These are phyloP conservation scores for Lycophotia porphyrea DNA, from an alignment of 2,888 invertebrate genomes.

Conservation along the genomic window DNA sequence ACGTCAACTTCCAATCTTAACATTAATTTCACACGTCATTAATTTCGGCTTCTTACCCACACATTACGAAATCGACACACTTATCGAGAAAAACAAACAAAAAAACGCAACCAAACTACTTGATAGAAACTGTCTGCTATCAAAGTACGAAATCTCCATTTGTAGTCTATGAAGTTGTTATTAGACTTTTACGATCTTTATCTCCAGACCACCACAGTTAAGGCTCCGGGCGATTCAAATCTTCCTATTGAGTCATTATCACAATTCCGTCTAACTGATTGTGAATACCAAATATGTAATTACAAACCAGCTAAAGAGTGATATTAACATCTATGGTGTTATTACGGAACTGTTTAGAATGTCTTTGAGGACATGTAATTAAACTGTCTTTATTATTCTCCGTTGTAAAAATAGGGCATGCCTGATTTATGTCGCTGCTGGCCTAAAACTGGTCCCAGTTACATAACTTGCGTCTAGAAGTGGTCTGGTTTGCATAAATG, in stretches of 20 bases:
- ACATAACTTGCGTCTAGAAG: conserved; percentile 65
- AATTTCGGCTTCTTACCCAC: conserved; percentile 50
- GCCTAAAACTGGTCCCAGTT: conserved; percentile 54
- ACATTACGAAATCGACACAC: conserved; percentile 60
- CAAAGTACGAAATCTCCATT: conserved; percentile 70
- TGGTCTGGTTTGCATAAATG: conserved; percentile 71
- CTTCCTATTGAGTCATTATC: conserved; percentile 83
- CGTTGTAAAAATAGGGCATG: conserved; percentile 60
- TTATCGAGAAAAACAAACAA: conserved; percentile 61
- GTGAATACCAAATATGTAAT: conserved; percentile 78
- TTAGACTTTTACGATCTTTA: conserved; percentile 76
- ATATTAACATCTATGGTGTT: conserved; percentile 61
- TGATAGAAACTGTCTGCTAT: conserved; percentile 67
- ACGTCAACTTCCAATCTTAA: conserved; percentile 49
- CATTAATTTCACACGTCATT: conserved; percentile 61
- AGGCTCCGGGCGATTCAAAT: conserved; percentile 73
- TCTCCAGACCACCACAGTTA: conserved; percentile 75
- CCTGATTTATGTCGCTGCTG: conserved; percentile 73
- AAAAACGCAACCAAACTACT: conserved; percentile 32
- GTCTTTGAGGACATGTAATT: conserved; percentile 69
- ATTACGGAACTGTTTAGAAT: conserved; percentile 59
- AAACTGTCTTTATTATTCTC: conserved; percentile 68
- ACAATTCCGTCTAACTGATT: conserved; percentile 77
- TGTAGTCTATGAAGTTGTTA: conserved; percentile 70
- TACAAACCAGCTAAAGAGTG: conserved; percentile 67